Base-by-base conservation (phyloP, 2,888 invertebrate species). In the Pterobdella sp. region DNA sequence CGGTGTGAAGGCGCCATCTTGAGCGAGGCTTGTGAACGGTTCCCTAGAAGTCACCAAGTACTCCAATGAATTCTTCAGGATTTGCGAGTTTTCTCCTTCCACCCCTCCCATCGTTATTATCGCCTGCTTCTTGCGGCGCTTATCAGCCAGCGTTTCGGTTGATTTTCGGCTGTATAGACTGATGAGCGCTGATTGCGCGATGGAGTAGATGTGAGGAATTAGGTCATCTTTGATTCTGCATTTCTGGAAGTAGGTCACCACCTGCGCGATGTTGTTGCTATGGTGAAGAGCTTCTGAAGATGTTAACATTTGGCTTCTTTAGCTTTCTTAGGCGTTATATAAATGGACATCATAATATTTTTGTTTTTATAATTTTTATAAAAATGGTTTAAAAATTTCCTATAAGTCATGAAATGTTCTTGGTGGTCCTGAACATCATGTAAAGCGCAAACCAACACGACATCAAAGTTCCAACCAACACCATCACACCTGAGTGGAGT, bases 201-300 rank as follows among this genome's bases (percentile, higher is more conserved):
- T 42, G 1, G 74, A 64, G 63, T 74, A 74, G 35, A 74, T 63
- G 68, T 74, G 74, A 1, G 74, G 74, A 26, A 65, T 72, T 26
- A 72, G 35, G 72, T 72, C 72, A 14, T 72, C 71, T 26, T 31
- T 32, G 22, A 60, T 66, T 37, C 74, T 60, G 3, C 67, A 67
- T 34, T 60, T 56, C 1, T 63, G 22, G 66, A 74, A 72, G 56
- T 67, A 52, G 4, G 72, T 65, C n/a, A 72, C 49, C 56, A 71
- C 72, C 74, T 74, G 72, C 4, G 34, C 10, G 22, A 42, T 14
- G 49, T 7, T 7, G 22, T 42, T 42, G 7, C 22, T 42, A 14
- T 42, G 7, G 10, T 42, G 7, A n/a, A n/a, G n/a, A 42, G 49
- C 22, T 42, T 42, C 7, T 22, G 22, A 14, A 42, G 49, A 7